Conservation (phyloP, 2,113 vertebrate genomes). For the Podarcis cretensis region DNA sequence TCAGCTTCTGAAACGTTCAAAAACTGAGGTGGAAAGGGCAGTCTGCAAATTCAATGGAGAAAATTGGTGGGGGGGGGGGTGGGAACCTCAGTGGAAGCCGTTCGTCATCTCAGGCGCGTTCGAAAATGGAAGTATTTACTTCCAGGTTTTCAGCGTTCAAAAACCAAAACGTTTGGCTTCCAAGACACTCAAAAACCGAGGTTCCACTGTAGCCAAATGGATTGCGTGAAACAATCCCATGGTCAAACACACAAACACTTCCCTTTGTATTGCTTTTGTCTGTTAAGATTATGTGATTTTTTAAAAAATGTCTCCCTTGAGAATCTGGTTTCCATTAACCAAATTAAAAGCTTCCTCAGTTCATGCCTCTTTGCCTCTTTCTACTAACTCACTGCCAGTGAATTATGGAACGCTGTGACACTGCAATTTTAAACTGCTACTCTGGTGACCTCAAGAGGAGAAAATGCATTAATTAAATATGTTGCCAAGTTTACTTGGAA, state of each 20-base stretch:
- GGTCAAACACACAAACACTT: background rate
- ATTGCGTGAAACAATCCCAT: background rate
- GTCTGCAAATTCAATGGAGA: too few relatives aligned
- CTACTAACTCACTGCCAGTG: background rate
- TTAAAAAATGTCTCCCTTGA: background rate
- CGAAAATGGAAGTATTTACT: too few relatives aligned
- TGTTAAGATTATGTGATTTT: background rate
- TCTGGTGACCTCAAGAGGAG: background rate
- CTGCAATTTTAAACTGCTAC: background rate
- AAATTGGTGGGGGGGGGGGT: too few relatives aligned
- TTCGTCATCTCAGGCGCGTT: too few relatives aligned
- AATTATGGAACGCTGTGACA: background rate
- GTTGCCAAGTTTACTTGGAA: background rate
- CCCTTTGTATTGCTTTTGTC: background rate
- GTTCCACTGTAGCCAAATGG: background rate
- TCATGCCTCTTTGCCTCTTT: background rate
- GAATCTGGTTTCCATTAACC: slow-evolving; percentile 2
- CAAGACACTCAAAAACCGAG: too few relatives aligned
- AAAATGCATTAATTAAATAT: slow-evolving; percentile 20
- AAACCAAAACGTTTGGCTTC: too few relatives aligned
- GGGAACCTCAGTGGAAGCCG: too few relatives aligned
- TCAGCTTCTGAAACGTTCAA: too few relatives aligned
- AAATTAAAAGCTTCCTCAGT: background rate
- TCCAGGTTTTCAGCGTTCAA: too few relatives aligned
- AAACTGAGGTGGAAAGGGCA: too few relatives aligned